Evolutionary conservation across 2,797 vertebrate species (phyloP).

Genomic region (Cottoperca gobio): DNA sequence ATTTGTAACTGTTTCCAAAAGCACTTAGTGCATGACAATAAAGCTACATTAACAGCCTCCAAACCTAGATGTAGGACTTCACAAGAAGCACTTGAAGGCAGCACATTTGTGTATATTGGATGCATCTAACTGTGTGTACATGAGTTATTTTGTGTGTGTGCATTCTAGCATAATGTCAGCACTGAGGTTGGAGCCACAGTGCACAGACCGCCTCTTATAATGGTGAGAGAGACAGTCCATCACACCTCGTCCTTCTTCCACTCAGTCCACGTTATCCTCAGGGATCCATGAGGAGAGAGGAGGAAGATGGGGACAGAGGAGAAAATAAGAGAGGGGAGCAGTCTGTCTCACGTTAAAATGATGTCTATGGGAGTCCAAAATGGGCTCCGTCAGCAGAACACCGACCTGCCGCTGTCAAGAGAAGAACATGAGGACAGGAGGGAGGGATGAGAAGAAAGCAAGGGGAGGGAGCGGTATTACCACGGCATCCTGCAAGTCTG

Average conservation of each 20-base stretch:
- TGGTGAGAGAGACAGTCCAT: slow-evolving; percentile 44
- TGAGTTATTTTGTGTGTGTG: not conserved
- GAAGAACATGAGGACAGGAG: slow-evolving; percentile 53
- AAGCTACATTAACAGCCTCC: slow-evolving; percentile 47
- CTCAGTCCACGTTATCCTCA: slow-evolving; percentile 37
- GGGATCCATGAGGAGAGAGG: slow-evolving; percentile 34
- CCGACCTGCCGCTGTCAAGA: slow-evolving; percentile 65
- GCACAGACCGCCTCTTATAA: slow-evolving; percentile 44
- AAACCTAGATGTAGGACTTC: slow-evolving; percentile 31
- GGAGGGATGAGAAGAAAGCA: slow-evolving; percentile 42
- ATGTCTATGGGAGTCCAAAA: slow-evolving; percentile 70
- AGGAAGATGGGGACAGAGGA: not conserved
- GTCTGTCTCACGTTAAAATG: slow-evolving; percentile 73
- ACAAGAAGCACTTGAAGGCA: slow-evolving; percentile 30
- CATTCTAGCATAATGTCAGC: slow-evolving; percentile 11
- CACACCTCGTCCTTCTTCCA: slow-evolving; percentile 31
- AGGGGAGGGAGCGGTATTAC: slow-evolving; percentile 39
- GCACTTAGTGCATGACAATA: slow-evolving; percentile 40
- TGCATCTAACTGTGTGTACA: not conserved
- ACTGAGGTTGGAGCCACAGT: slow-evolving; percentile 16
- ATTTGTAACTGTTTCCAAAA: slow-evolving; percentile 46
- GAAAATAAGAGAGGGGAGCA: slow-evolving; percentile 35
- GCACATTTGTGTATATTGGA: slow-evolving; percentile 5
- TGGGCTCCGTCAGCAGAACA: slow-evolving; percentile 73
- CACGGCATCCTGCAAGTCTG: slow-evolving; percentile 37